Percentiles rank a stretch among this genome's conserved stretches.
phyloP scores from a whole-genome alignment of 1,140 invertebrate genomes.

The Dendrolimus punctatus region DNA sequence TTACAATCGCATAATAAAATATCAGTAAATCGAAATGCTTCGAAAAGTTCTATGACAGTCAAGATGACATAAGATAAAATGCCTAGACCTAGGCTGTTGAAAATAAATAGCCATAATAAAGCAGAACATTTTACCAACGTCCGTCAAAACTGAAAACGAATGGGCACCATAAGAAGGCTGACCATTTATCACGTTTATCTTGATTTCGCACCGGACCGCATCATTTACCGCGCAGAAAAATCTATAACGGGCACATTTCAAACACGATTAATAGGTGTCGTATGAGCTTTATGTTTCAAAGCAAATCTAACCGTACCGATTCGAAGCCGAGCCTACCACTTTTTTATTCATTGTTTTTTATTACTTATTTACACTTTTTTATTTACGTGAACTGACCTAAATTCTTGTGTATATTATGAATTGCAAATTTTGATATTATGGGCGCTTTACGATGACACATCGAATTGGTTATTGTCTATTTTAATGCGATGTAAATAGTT shows the following conservation, averaged over 20 bases:
- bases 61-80: background rate
- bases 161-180: slow-evolving; percentile 23
- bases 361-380: too few species aligned
- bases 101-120: slow-evolving; percentile 18
- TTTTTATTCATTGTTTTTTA: too few species aligned
- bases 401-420: too few species aligned
- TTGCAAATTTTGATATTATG: slow-evolving; percentile 14
- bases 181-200: slow-evolving; percentile 42
- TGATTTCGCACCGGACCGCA: slow-evolving; percentile 30
- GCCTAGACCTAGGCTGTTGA: background rate
- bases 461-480: too few species aligned
- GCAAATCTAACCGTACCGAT: background rate
- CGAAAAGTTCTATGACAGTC: too few species aligned
- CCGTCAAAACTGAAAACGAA: slow-evolving; percentile 24
- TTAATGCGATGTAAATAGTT: too few species aligned
- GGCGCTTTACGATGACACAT: background rate
- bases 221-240: slow-evolving; percentile 30
- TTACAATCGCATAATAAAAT: too few species aligned
- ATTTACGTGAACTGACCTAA: too few species aligned
- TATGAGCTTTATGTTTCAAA: slow-evolving; percentile 4
- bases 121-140: slow-evolving; percentile 17
- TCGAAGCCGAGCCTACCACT: too few species aligned
- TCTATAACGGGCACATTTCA: slow-evolving; percentile 27
- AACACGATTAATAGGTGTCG: slow-evolving; percentile 19
- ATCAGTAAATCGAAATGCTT: too few species aligned